A percentile compares a stretch with the other conserved stretches of the same genome.
Evolutionary conservation across 2,888 invertebrate genomes (phyloP).

Genomic region (Agapetus fuscipes): DNA sequence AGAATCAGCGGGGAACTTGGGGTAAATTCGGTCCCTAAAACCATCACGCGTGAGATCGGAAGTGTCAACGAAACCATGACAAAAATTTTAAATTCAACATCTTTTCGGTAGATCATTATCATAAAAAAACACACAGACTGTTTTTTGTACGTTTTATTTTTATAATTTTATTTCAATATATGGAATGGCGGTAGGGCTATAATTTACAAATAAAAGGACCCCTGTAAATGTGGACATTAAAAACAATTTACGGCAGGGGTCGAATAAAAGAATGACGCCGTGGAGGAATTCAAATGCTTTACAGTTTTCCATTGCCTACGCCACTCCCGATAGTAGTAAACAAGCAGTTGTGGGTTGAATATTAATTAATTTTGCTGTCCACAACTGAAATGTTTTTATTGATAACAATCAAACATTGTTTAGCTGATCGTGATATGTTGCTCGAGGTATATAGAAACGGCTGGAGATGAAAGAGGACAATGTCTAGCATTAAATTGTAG

Average conservation of each 20-base stretch:
- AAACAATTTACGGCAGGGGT: neutral
- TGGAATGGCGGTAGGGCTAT: neutral
- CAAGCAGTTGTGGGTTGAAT: slow-evolving; percentile 3
- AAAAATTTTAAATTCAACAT: slow-evolving; percentile 11
- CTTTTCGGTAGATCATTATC: slow-evolving; percentile 12
- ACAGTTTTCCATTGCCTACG: no score
- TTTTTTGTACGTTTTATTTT: neutral
- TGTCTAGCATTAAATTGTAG: no score
- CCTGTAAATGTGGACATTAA: neutral
- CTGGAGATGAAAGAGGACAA: no score
- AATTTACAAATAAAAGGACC: neutral
- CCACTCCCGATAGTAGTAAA: no score
- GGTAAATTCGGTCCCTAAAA: slow-evolving; percentile 4
- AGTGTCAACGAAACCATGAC: slow-evolving; percentile 19
- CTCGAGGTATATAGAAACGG: no score
- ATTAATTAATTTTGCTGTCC: no score
- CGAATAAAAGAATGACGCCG: neutral
- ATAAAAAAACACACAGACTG: slow-evolving; percentile 6
- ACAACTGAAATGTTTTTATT: no score
- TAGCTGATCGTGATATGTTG: no score
- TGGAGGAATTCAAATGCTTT: slow-evolving; percentile 2
- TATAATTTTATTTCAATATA: neutral
- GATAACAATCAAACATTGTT: no score
- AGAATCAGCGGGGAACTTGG: slow-evolving; percentile 7
- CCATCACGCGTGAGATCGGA: slow-evolving; percentile 1